phyloP scores from a whole-genome alignment of 2,888 invertebrate species.

The Onchidella celtica region DNA sequence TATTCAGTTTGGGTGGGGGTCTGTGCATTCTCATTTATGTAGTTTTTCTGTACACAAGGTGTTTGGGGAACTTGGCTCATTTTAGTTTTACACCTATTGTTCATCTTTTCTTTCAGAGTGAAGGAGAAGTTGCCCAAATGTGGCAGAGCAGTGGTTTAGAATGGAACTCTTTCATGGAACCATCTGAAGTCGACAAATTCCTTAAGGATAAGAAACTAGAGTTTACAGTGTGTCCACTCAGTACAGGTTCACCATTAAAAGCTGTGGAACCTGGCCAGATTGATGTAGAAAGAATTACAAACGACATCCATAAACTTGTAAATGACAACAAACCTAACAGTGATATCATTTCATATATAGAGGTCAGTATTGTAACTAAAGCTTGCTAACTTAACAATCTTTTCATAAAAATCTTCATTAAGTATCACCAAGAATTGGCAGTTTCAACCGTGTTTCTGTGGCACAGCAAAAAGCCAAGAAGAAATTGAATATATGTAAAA shows the following conservation, averaged over 20 bases:
- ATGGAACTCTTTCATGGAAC: slow-evolving; percentile 77
- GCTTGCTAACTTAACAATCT: neutral
- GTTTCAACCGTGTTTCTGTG: too few species aligned
- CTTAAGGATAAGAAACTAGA: slow-evolving; percentile 82
- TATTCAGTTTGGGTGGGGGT: too few species aligned
- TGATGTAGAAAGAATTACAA: neutral
- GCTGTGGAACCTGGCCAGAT: neutral
- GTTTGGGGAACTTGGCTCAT: too few species aligned
- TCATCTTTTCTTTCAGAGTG: too few species aligned
- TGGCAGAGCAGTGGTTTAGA: slow-evolving; percentile 76
- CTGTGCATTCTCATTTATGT: too few species aligned
- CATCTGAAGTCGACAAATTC: slow-evolving; percentile 80
- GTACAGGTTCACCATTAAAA: neutral
- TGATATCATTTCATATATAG: slow-evolving; percentile 84
- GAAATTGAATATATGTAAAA: too few species aligned
- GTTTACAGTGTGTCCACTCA: slow-evolving; percentile 64
- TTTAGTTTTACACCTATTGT: too few species aligned
- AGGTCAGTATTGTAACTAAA: slow-evolving; percentile 80
- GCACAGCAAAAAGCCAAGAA: too few species aligned
- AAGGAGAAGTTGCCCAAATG: slow-evolving; percentile 74
- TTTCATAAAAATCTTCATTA: neutral
- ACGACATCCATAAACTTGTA: slow-evolving; percentile 33
- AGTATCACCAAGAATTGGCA: too few species aligned
- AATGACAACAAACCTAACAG: slow-evolving; percentile 61
- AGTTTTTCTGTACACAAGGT: too few species aligned